phyloP scores from a whole-genome alignment of 2,113 vertebrate species.

The Tringa solitaria region DNA sequence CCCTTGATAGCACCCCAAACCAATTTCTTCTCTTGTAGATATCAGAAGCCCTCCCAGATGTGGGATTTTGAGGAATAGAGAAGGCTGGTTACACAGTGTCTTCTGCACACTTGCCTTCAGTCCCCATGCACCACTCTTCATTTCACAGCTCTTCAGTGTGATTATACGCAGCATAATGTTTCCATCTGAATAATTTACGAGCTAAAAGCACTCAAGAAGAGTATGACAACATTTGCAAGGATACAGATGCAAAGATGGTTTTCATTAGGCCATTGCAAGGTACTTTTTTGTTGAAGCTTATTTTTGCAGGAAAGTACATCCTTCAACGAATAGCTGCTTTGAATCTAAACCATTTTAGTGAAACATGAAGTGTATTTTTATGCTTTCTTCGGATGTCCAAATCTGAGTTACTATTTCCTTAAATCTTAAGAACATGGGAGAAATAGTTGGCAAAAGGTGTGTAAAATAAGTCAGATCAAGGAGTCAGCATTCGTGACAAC shows the following conservation, averaged over 20 bases:
- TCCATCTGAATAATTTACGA: background rate
- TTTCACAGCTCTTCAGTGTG: background rate
- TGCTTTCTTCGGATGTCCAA: background rate
- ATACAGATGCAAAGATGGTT: background rate
- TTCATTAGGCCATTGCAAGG: background rate
- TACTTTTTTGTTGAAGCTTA: background rate
- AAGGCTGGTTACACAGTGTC: background rate
- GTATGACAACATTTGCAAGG: background rate
- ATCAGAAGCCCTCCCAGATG: background rate
- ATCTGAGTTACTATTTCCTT: background rate
- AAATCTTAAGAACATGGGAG: background rate
- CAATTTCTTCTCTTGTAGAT: background rate
- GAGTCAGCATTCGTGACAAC: background rate
- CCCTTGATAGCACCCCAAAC: background rate
- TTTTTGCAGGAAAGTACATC: background rate
- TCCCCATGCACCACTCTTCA: background rate
- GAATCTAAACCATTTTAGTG: background rate
- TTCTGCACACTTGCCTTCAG: background rate
- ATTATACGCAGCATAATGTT: background rate
- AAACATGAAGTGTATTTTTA: background rate
- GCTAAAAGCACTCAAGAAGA: background rate
- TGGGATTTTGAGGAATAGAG: background rate
- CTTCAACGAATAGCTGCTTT: background rate
- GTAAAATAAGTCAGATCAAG: background rate
- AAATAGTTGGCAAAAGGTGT: background rate